These are phyloP conservation scores for Tetrao urogallus DNA, from an alignment of 2,113 vertebrate genomes.

Conservation along the genomic window DNA sequence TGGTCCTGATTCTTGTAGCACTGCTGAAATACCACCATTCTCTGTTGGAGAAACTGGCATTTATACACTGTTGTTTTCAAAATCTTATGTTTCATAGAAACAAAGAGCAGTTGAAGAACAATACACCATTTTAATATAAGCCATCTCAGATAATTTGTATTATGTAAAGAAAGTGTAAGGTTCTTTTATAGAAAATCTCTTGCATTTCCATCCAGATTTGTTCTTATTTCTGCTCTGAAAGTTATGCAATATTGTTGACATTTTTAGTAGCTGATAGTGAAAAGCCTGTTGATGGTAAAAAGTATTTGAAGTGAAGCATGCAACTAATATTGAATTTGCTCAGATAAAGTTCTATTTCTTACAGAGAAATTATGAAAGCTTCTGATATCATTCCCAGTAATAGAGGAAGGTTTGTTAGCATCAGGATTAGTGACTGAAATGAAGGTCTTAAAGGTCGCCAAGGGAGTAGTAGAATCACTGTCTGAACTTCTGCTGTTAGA, in stretches of 20 bases:
- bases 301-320: not conserved
- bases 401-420: constrained; percentile 28
- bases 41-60: not conserved
- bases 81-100: not conserved
- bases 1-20: not conserved
- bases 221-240: not conserved
- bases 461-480: constrained; percentile 41
- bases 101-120: not conserved
- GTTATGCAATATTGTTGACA: rapidly evolving
- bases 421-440: constrained; percentile 45
- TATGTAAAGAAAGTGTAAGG: not conserved
- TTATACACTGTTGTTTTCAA: not conserved
- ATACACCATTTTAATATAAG: not conserved
- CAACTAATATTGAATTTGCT: constrained; percentile 26
- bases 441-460: constrained; percentile 44
- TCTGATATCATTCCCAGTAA: constrained; percentile 8
- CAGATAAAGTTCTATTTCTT: constrained; percentile 10
- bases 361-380: constrained; percentile 25
- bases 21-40: not conserved
- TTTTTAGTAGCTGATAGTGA: not conserved
- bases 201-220: not conserved
- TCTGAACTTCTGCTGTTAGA: constrained; percentile 18
- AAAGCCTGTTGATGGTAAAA: not conserved
- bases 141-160: not conserved
- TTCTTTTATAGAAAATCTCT: not conserved